Base-by-base conservation (phyloP, 2,113 vertebrate genomes). In the Eulemur rufifrons region DNA sequence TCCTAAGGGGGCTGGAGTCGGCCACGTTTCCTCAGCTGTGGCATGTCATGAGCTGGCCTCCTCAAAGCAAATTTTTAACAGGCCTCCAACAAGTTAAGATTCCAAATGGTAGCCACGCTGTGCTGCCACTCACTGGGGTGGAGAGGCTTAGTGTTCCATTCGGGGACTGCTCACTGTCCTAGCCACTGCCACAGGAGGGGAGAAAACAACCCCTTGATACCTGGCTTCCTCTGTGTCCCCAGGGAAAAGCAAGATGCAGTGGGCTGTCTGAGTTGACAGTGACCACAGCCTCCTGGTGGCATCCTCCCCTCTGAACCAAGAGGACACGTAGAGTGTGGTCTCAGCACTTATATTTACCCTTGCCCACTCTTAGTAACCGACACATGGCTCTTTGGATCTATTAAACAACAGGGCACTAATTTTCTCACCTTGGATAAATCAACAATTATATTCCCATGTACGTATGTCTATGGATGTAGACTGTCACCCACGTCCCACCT, bases 21-120 rank as follows among this genome's bases (percentile, higher is more conserved):
- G 69, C 37, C 56, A 18, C 5, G 59, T 39, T 45, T 63, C 80
- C 7, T 25, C 45, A 47, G 61, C 45, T 61, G 27, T 32, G 74
- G 82, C 6, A 47, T 66, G 47, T 86, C 2, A 71, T 47, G 20
- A 94, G 84, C 61, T 37, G 27, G 21, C 80, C 56, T 88, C 74
- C 63, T n/a, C 63, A 86, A 74, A 92, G 85, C 23, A 52, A n/a
- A 63, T 12, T 47, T 39, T 63, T 50, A 59, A 80, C 84, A 39
- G 47, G 32, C 15, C 37, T 61, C 52, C 34, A 14, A 10, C 9
- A 45, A 63, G 18, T 15, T 32, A 69, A 39, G 76, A 39, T 42
- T 84, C 56, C 42, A 17, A 50, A 45, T 2, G 11, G n/a, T 11
- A 64, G 69, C 64, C 11, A 0, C 0, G 0, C 3, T 4, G 6